Evolutionary conservation across 1,140 invertebrate species (phyloP).

Genomic region (Anagrus nilaparvatae): DNA sequence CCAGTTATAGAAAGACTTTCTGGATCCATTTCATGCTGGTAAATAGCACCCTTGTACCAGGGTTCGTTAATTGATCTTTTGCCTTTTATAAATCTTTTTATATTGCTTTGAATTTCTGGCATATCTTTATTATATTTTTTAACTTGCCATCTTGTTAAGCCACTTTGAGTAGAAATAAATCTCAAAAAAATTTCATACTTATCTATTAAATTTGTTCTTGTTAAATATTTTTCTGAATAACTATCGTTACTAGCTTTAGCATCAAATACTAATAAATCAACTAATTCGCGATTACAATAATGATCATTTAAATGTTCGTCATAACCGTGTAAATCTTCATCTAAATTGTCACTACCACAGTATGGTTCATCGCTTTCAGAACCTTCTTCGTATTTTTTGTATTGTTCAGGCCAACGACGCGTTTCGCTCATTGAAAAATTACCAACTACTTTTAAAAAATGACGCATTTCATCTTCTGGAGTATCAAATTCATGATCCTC

Average conservation of each 20-base stretch:
- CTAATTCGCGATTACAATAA: conserved; percentile 75
- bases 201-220: conserved; percentile 41
- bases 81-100: too few relatives aligned
- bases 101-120: conserved; percentile 1
- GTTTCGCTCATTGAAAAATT: conserved; percentile 9
- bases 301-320: conserved; percentile 46
- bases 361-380: not conserved
- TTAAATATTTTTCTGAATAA: conserved; percentile 46
- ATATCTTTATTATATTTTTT: conserved; percentile 5
- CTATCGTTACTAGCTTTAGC: conserved; percentile 67
- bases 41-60: conserved; percentile 85
- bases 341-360: conserved; percentile 11
- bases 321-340: conserved; percentile 10
- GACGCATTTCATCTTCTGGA: conserved; percentile 61
- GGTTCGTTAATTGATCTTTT: conserved; percentile 76
- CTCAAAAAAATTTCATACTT: conserved; percentile 60
- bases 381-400: conserved; percentile 25
- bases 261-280: conserved; percentile 78
- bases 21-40: conserved; percentile 67
- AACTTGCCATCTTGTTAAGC: conserved; percentile 70
- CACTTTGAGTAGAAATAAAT: conserved; percentile 82
- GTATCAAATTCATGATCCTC: conserved; percentile 59
- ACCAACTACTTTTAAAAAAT: conserved; percentile 53
- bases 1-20: conserved; percentile 42
- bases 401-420: conserved; percentile 46